Percentiles rank a stretch among this genome's conserved stretches.
Evolutionary conservation across 2,113 vertebrate genomes (phyloP).

Genomic region (Melospiza melodia): DNA sequence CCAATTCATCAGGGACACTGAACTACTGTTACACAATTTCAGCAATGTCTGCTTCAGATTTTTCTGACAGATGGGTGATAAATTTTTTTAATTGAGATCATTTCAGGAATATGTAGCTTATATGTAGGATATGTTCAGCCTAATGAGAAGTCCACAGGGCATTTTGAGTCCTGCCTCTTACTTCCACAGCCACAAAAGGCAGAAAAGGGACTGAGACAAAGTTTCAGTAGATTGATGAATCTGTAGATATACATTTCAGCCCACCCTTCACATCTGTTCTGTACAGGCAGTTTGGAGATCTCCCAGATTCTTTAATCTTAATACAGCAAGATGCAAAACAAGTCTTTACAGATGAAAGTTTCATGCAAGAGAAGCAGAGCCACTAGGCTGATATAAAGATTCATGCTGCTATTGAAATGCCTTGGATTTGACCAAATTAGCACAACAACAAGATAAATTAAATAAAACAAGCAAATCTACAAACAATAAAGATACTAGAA

Average conservation of each 20-base stretch:
- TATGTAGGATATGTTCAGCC: background rate
- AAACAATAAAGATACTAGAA: background rate
- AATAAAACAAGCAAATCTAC: background rate
- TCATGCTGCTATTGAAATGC: background rate
- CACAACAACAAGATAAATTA: background rate
- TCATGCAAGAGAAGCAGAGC: background rate
- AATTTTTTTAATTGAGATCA: constrained; percentile 7
- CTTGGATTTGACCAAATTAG: background rate
- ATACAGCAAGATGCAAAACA: background rate
- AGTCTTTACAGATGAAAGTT: constrained; percentile 7
- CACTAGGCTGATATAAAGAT: background rate
- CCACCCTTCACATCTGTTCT: constrained; percentile 13
- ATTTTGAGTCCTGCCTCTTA: background rate
- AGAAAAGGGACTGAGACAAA: background rate
- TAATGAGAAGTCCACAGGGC: background rate
- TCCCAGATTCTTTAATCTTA: constrained; percentile 25
- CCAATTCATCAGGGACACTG: background rate
- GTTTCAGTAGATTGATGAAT: background rate
- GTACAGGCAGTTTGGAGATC: background rate
- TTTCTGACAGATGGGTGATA: background rate
- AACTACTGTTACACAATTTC: background rate
- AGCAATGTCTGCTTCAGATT: background rate
- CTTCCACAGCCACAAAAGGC: background rate
- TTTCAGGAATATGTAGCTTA: background rate
- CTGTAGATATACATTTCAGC: background rate